Evolutionary conservation across 2,888 invertebrate species (phyloP), one percentile per base, ranked within the genome.

Genomic region (Caenorhabditis sp.): DNA sequence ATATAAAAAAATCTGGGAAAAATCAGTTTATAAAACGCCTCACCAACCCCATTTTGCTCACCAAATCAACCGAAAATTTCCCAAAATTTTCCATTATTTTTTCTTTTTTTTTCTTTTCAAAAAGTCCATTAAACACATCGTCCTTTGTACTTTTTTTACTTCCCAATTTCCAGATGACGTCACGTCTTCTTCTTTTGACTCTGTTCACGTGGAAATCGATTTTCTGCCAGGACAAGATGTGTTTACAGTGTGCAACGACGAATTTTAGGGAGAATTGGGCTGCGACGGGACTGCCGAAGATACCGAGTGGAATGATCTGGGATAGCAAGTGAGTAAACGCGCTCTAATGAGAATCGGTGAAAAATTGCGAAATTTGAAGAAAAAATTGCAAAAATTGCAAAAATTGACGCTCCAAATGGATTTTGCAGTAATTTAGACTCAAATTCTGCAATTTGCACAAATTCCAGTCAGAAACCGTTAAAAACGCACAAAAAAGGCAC

Each of bases 261-360:
- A 61, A 69, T 51, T 35, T 84, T 28, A 37, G 51, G 50, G 77
- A 61, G 18, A 80, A 84, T 40, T 84, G 84, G 84, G 76, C 71
- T 8, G 50, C 69, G 11, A 84, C 82, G n/a, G 72, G 71, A 2
- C 37, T 84, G 22, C 82, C 84, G 4, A 26, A 24, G 9, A 50
- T 37, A 18, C 82, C 82, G 5, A 28, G 53, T 20, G 68, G 20
- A 0, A 11, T 83, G 20, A 24, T 28, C 0, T 83, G 24, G 8
- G 69, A 77, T 28, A 28, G 50, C 6, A 9, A 22, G 77, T 77
- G 37, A 56, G 76, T 47, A 40, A 26, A 6, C 26, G 53, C 18
- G 35, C 20, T 18, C 15, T 24, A 1, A 26, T 4, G 20, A 22
- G 26, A 53, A 40, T 40, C n/a, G 6, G 40, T 11, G 6, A 40